Evolutionary conservation across 2,113 vertebrate genomes (phyloP), one percentile per base, ranked within the genome.

Genomic region (Ptychochromis oligacanthus): DNA sequence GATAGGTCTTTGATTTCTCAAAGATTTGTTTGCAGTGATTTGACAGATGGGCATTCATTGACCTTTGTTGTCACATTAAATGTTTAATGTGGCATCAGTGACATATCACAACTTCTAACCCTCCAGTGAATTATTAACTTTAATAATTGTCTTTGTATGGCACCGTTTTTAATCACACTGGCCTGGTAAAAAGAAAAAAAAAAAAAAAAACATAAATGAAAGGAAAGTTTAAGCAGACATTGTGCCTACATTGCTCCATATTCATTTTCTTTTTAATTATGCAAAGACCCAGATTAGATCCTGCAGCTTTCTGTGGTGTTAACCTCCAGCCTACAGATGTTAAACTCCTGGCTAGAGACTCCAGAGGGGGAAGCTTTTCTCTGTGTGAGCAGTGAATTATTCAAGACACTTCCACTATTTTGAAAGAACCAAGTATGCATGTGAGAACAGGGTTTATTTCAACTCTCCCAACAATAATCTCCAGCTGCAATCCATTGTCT

Each of bases 311-410:
- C 64, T 81, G 70, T 56, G 12, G 75, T 61, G 43, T 84, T 90
- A 90, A 90, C 88, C 82, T 91, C 78, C 83, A 84, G 57, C 75
- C 79, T 58, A 49, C 18, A 58, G 82, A 86, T 84, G 77, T 91
- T 87, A 87, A 89, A 83, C 65, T 77, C 6, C 70, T 55, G 18
- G 85, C 31, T 26, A 31, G 55, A 85, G 52, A 26, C 58, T 78
- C 40, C 12, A 49, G 52, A 65, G 75, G 7, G 0, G 20, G 20
- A 58, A 67, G 59, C 31, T 62, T 82, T 78, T 77, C 40, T 38
- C 26, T 17, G 26, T n/a, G 46, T 55, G 26, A 79, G 65, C 18
- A 40, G n/a, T 31, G 34, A 55, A 7, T 81, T 82, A 31, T 58
- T 24, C 60, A 52, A 43, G 40, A 31, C 70, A 34, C 31, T 15